A percentile compares a stretch with the other conserved stretches of the same genome.
phyloP scores from a whole-genome alignment of 2,888 invertebrate genomes.

The Brachypalpus laphriformis region DNA sequence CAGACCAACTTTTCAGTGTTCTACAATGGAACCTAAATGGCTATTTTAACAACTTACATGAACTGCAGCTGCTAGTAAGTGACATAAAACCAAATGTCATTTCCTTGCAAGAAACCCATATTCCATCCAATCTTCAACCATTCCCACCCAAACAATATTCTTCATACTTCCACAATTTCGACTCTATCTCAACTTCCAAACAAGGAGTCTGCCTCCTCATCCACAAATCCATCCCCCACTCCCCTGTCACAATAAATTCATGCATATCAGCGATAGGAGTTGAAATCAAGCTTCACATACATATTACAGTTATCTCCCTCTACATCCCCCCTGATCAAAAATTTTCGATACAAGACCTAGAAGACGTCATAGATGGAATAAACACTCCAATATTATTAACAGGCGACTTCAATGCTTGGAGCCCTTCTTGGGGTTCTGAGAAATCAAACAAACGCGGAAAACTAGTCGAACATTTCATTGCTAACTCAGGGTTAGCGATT shows the following conservation, averaged over 20 bases:
- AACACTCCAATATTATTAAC: conserved; percentile 3
- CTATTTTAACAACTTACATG: conserved; percentile 43
- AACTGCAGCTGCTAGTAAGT: conserved; percentile 25
- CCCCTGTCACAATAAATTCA: too few relatives aligned
- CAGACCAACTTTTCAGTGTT: neutral
- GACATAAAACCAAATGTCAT: neutral
- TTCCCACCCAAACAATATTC: conserved; percentile 42
- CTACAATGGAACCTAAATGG: neutral
- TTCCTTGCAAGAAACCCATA: conserved; percentile 20
- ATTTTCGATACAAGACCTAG: too few relatives aligned
- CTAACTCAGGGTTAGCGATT: conserved; percentile 14
- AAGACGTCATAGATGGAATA: conserved; percentile 5
- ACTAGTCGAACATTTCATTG: conserved; percentile 5
- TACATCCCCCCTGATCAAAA: too few relatives aligned
- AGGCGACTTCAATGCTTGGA: too few relatives aligned
- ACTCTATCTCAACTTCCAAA: conserved; percentile 32
- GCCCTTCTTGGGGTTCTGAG: too few relatives aligned
- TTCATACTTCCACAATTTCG: conserved; percentile 52
- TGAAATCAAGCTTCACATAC: neutral
- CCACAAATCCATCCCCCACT: conserved; percentile 25
- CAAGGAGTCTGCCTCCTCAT: conserved; percentile 57
- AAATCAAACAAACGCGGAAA: too few relatives aligned
- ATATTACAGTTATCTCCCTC: neutral
- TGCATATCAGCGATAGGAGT: neutral
- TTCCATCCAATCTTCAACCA: conserved; percentile 5